Evolutionary conservation across 2,888 invertebrate genomes (phyloP).

Genomic region (Dichetophora obliterata): DNA sequence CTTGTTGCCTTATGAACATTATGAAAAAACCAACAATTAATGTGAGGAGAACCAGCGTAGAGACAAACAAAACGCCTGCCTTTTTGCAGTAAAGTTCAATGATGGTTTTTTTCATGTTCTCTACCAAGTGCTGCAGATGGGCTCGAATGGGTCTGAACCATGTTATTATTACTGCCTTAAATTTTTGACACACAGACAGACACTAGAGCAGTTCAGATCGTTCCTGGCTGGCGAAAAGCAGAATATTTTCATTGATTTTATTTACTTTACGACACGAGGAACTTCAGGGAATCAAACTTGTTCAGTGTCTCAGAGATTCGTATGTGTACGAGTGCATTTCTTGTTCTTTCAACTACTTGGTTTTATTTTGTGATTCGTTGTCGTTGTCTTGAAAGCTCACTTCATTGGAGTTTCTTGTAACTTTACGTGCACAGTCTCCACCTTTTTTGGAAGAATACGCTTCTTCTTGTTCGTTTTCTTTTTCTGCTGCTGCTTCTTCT

Average conservation of each 20-base stretch:
- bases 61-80: not conserved
- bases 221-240: too few relatives aligned
- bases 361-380: slow-evolving; percentile 45
- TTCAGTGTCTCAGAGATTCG: not conserved
- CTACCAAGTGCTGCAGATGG: not conserved
- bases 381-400: slow-evolving; percentile 40
- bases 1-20: not conserved
- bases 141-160: not conserved
- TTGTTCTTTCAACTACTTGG: not conserved
- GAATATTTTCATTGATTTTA: slow-evolving; percentile 17
- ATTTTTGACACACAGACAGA: not conserved
- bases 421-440: slow-evolving; percentile 46
- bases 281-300: not conserved
- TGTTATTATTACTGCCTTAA: slow-evolving; percentile 7
- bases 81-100: not conserved
- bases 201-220: too few relatives aligned
- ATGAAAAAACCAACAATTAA: not conserved
- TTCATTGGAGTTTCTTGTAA: slow-evolving; percentile 11
- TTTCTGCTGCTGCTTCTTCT: slow-evolving; percentile 42
- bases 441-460: slow-evolving; percentile 40
- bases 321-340: not conserved
- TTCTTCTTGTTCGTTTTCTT: not conserved
- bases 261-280: slow-evolving; percentile 14
- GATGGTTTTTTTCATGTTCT: slow-evolving; percentile 7
- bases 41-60: not conserved